A percentile compares a stretch with the other conserved stretches of the same genome.
These are phyloP conservation scores for Ophion ventricosus DNA, from an alignment of 2,888 invertebrate species.

Conservation along the genomic window DNA sequence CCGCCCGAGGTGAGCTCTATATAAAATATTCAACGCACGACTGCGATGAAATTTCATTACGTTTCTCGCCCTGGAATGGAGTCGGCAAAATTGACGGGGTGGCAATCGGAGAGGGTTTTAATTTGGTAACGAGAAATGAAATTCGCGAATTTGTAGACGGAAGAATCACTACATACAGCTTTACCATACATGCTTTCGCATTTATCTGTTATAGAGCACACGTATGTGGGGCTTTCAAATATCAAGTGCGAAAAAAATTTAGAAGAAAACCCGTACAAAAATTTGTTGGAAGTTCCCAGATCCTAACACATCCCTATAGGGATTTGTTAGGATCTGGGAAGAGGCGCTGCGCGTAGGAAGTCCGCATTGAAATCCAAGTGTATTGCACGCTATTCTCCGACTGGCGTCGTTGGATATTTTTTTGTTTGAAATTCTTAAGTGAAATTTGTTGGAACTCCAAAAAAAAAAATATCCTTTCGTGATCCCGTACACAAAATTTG, in stretches of 20 bases:
- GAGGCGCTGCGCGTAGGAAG: no score
- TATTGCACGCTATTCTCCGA: no score
- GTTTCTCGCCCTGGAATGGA: neutral
- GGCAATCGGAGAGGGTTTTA: conserved; percentile 14
- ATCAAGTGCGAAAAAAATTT: neutral
- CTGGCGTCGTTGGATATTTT: no score
- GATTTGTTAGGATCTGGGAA: neutral
- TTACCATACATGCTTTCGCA: neutral
- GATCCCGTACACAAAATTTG: no score
- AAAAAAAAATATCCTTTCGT: no score
- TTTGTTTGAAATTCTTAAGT: no score
- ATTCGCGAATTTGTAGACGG: conserved; percentile 6
- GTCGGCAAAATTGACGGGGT: neutral
- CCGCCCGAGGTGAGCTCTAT: conserved; percentile 11
- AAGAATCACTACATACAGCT: neutral
- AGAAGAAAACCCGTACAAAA: no score
- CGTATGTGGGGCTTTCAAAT: neutral
- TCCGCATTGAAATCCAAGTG: no score
- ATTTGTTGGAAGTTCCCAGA: no score
- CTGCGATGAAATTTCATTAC: conserved; percentile 46
- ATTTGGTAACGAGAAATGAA: conserved; percentile 49
- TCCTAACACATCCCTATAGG: no score
- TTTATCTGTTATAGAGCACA: neutral
- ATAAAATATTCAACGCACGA: conserved; percentile 37
- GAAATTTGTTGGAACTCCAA: no score